A percentile compares a stretch with the other conserved stretches of the same genome.
Conservation (phyloP, 1,140 invertebrate genomes). For the Vanessa tameamea region DNA sequence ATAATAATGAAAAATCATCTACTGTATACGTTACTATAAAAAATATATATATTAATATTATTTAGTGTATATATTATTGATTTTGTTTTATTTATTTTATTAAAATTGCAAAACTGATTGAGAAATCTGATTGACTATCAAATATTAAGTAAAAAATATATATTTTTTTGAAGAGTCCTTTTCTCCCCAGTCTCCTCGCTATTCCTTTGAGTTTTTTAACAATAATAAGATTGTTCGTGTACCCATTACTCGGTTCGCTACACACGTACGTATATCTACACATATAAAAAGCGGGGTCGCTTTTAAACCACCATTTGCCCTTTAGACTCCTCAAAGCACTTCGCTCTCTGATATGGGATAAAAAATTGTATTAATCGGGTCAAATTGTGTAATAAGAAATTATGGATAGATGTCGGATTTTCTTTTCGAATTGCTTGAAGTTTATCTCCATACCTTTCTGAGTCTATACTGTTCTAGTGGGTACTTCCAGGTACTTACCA, state of each 20-base stretch:
- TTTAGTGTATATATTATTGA: no score
- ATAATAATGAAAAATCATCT: no score
- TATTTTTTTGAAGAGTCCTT: not conserved
- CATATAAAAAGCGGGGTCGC: constrained; percentile 19
- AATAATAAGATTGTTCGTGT: constrained; percentile 21
- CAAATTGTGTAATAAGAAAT: not conserved
- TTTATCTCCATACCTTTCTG: no score
- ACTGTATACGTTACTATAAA: no score
- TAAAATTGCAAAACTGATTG: no score
- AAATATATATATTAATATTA: no score
- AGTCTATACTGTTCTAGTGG: no score
- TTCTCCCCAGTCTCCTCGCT: constrained; percentile 1
- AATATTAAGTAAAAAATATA: not conserved
- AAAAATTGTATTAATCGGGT: not conserved
- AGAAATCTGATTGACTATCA: no score
- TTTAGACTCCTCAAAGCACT: not conserved
- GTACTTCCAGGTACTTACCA: no score
- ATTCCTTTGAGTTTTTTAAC: constrained; percentile 18
- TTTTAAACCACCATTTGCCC: constrained; percentile 12
- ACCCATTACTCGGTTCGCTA: constrained; percentile 15
- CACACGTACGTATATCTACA: constrained; percentile 7
- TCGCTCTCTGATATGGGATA: constrained; percentile 6
- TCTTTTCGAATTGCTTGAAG: no score
- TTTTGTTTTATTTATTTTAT: no score
- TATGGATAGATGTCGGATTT: no score